Conservation (phyloP, 92 coral and sea anemone genomes). For the Epizoanthus stellaris region DNA sequence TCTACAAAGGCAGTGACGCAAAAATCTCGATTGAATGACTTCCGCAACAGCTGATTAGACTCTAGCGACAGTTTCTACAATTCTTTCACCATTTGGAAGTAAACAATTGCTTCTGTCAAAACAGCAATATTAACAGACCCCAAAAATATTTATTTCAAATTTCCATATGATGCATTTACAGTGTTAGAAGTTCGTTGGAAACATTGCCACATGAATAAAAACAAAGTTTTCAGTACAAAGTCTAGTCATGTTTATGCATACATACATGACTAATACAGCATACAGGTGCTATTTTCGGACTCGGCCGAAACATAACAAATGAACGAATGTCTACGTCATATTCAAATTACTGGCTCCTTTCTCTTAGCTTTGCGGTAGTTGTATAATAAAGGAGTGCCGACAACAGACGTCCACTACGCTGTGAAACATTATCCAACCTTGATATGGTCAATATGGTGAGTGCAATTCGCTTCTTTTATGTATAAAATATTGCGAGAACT, state of each 20-base stretch:
- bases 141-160: no score
- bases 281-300: conserved; percentile 38
- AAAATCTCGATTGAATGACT: background rate
- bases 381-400: conserved; percentile 23
- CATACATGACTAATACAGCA: background rate
- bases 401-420: background rate
- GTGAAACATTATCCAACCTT: background rate
- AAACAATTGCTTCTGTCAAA: conserved; percentile 25
- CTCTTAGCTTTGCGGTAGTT: background rate
- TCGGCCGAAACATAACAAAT: background rate
- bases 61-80: background rate
- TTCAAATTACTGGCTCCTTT: conserved; percentile 19
- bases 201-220: no score
- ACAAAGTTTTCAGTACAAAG: background rate
- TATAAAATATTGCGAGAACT: background rate
- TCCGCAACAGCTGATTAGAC: background rate
- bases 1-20: background rate
- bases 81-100: background rate
- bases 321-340: conserved; percentile 11
- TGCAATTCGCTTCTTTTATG: background rate
- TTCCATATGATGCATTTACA: no score
- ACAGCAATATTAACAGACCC: background rate
- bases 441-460: background rate
- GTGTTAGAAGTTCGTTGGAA: background rate
- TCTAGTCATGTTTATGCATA: background rate